Percentiles rank a stretch among this genome's conserved stretches.
Conservation (phyloP, 2,888 invertebrate species). For the Cordylochernes scorpioides region DNA sequence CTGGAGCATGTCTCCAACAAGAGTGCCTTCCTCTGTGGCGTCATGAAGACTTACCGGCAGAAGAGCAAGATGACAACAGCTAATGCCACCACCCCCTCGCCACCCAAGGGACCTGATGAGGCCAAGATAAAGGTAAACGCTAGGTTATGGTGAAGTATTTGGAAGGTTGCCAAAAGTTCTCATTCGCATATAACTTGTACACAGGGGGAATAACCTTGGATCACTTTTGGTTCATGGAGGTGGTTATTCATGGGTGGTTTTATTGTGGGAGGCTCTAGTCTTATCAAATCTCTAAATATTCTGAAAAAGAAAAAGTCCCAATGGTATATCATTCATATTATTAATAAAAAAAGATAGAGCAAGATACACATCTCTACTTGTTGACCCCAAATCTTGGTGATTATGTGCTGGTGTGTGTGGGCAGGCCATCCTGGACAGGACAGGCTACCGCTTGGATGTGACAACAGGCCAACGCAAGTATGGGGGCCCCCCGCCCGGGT, state of each 20-base stretch:
- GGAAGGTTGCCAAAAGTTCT: background rate
- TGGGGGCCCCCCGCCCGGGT: constrained; percentile 90
- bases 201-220: too few relatives aligned
- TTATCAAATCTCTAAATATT: too few relatives aligned
- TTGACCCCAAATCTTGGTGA: too few relatives aligned
- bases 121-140: constrained; percentile 64
- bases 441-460: constrained; percentile 88
- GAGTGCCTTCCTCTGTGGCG: constrained; percentile 94
- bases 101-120: constrained; percentile 74
- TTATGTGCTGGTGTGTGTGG: too few relatives aligned
- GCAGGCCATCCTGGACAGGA: constrained; percentile 72
- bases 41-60: constrained; percentile 95
- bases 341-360: too few relatives aligned
- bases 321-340: too few relatives aligned
- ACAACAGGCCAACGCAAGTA: constrained; percentile 91
- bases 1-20: constrained; percentile 98
- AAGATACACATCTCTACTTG: too few relatives aligned
- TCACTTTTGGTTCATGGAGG: too few relatives aligned
- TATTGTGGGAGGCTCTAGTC: too few relatives aligned
- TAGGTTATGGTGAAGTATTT: background rate
- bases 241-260: too few relatives aligned
- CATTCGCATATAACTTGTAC: too few relatives aligned
- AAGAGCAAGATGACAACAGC: constrained; percentile 24
- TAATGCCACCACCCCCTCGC: constrained; percentile 22
- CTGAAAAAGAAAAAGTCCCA: too few relatives aligned